phyloP scores from a whole-genome alignment of 2,888 invertebrate genomes.

The Diachrysia chrysitis region DNA sequence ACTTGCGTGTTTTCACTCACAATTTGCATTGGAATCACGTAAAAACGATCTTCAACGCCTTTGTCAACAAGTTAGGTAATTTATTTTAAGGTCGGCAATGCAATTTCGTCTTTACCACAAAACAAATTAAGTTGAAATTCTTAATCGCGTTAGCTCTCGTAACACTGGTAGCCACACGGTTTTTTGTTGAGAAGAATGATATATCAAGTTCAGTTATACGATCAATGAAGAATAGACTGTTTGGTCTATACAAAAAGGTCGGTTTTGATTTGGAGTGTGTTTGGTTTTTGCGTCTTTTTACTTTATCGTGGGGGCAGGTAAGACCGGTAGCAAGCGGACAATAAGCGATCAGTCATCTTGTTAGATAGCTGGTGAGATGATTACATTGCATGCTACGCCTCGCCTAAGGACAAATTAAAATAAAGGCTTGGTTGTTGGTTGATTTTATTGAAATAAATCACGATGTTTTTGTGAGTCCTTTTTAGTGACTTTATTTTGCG shows the following conservation, averaged over 20 bases:
- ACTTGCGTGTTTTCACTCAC: slow-evolving; percentile 58
- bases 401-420: slow-evolving; percentile 79
- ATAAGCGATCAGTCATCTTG: slow-evolving; percentile 86
- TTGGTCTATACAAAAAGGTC: slow-evolving; percentile 43
- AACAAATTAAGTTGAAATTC: slow-evolving; percentile 44
- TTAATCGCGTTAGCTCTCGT: slow-evolving; percentile 34
- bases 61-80: slow-evolving; percentile 56
- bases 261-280: slow-evolving; percentile 49
- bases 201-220: slow-evolving; percentile 26
- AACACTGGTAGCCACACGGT: slow-evolving; percentile 58
- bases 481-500: slow-evolving; percentile 57
- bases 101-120: slow-evolving; percentile 33
- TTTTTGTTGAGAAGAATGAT: slow-evolving; percentile 42
- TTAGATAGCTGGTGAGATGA: slow-evolving; percentile 81
- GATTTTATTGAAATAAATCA: slow-evolving; percentile 58
- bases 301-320: slow-evolving; percentile 62
- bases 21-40: slow-evolving; percentile 65
- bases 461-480: slow-evolving; percentile 48
- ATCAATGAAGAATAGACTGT: slow-evolving; percentile 48
- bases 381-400: slow-evolving; percentile 69
- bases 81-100: slow-evolving; percentile 43
- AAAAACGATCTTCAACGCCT: slow-evolving; percentile 60
- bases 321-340: slow-evolving; percentile 86
- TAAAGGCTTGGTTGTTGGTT: slow-evolving; percentile 61
- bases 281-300: slow-evolving; percentile 61